Percentiles rank a stretch among this genome's conserved stretches.
These are phyloP conservation scores for Carcina quercana DNA, from an alignment of 2,888 invertebrate species.

Conservation along the genomic window DNA sequence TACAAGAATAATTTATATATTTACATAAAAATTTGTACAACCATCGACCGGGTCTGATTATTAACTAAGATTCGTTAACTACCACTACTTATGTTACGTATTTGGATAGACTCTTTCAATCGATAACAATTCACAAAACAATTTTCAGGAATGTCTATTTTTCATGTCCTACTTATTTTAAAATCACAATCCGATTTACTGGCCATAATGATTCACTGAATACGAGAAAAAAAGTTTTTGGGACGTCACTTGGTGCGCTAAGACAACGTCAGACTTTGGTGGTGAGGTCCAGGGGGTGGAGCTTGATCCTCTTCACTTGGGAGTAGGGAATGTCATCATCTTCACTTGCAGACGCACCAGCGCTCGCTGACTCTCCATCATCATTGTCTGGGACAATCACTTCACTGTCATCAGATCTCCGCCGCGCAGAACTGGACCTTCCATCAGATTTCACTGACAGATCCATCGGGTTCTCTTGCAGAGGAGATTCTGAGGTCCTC, in stretches of 20 bases:
- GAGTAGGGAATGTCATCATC: slow-evolving; percentile 72
- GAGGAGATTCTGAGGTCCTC: slow-evolving; percentile 68
- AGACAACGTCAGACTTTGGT: slow-evolving; percentile 77
- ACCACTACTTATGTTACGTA: slow-evolving; percentile 65
- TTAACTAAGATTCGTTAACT: too few relatives aligned
- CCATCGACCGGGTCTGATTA: slow-evolving; percentile 48
- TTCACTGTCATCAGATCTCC: slow-evolving; percentile 68
- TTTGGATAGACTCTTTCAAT: slow-evolving; percentile 73
- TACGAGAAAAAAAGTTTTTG: slow-evolving; percentile 26
- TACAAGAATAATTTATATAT: slow-evolving; percentile 61
- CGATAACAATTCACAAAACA: slow-evolving; percentile 63
- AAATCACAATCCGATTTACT: slow-evolving; percentile 69
- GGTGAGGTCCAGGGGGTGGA: slow-evolving; percentile 78
- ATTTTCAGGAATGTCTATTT: slow-evolving; percentile 34
- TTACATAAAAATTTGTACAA: slow-evolving; percentile 65
- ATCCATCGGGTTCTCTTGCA: slow-evolving; percentile 87
- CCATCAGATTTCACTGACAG: slow-evolving; percentile 83
- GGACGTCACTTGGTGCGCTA: slow-evolving; percentile 30
- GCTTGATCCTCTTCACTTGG: slow-evolving; percentile 73
- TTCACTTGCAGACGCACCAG: slow-evolving; percentile 61
- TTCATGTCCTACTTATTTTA: slow-evolving; percentile 48
- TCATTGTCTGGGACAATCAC: slow-evolving; percentile 57
- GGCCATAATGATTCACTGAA: slow-evolving; percentile 56
- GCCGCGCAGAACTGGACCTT: slow-evolving; percentile 64
- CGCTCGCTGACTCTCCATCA: slow-evolving; percentile 59